A percentile compares a stretch with the other conserved stretches of the same genome.
Conservation (phyloP, 1,140 invertebrate genomes). For the Leptopilina clavipes region DNA sequence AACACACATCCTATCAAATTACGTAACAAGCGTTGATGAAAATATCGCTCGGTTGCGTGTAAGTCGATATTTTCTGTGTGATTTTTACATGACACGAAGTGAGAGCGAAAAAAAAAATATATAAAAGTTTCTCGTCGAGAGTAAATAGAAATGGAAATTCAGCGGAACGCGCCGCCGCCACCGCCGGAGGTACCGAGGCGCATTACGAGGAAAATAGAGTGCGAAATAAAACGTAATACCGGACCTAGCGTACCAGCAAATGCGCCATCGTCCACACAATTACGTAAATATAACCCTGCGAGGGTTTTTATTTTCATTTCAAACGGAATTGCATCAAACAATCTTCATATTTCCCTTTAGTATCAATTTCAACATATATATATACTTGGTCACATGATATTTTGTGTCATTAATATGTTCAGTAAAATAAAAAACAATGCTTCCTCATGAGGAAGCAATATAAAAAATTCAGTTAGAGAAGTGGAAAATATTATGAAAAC, state of each 20-base stretch:
- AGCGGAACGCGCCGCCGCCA: slow-evolving; percentile 22
- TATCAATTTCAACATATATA: background rate
- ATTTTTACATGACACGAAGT: slow-evolving; percentile 21
- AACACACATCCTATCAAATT: background rate
- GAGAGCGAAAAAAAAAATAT: background rate
- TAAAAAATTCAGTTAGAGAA: too few relatives aligned
- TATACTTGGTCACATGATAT: too few relatives aligned
- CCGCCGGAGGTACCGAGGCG: slow-evolving; percentile 18
- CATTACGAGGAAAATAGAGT: slow-evolving; percentile 30
- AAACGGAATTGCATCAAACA: background rate
- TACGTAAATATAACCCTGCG: background rate
- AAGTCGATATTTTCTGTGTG: slow-evolving; percentile 19
- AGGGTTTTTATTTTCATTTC: background rate
- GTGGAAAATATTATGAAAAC: too few relatives aligned
- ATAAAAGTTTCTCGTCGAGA: slow-evolving; percentile 6
- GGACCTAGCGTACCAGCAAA: slow-evolving; percentile 30
- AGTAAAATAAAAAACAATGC: background rate
- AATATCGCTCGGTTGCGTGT: slow-evolving; percentile 3
- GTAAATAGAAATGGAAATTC: slow-evolving; percentile 33
- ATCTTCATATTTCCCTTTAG: background rate
- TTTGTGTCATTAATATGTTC: background rate
- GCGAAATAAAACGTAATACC: slow-evolving; percentile 34
- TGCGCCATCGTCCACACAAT: slow-evolving; percentile 26
- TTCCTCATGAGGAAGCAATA: too few relatives aligned
- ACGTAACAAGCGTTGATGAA: slow-evolving; percentile 21